Evolutionary conservation across 2,113 vertebrate species (phyloP), one percentile per base, ranked within the genome.

Genomic region (Scomber scombrus): DNA sequence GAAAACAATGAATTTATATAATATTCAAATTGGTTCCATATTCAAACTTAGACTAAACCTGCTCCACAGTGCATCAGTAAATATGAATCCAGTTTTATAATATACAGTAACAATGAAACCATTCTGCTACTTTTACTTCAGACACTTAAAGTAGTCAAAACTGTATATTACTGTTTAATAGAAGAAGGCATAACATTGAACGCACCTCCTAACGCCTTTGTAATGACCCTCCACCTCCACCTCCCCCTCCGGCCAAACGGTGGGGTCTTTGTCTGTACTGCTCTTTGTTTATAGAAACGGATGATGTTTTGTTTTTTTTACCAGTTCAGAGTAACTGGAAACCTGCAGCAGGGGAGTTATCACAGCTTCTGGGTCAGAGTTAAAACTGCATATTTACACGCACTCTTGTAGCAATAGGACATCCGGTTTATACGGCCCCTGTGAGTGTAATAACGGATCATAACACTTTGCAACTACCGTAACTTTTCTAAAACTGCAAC

Each of bases 271-370:
- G 16, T 55, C 12, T 13, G 11, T 3, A 51, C 51, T 43, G 49
- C 49, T 12, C 64, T 34, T 46, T 83, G 86, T 88, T 75, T 31
- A 29, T n/a, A 40, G 11, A 61, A 70, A 64, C 29, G 11, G 3
- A 34, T 23, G 46, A 18, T n/a, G n/a, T n/a, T n/a, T n/a, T n/a
- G 15, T 6, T 6, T 40, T 40, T 40, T 40, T 6, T 9, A 40
- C 2, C 34, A 40, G 34, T 40, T 40, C 34, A 40, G 34, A 9
- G 5, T 66, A 75, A 80, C 2, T 23, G 14, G 47, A 86, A 68
- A 26, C 34, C 47, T n/a, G n/a, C n/a, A 21, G 3, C 46, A 16
- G 5, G 3, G n/a, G 3, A 23, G 55, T 10, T 8, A 54, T 10
- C 5, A 49, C 18, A 19, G 16, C 54, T 2, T 21, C 15, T 45